Conservation (phyloP, 2,888 invertebrate genomes). For the Colletes collaris region DNA sequence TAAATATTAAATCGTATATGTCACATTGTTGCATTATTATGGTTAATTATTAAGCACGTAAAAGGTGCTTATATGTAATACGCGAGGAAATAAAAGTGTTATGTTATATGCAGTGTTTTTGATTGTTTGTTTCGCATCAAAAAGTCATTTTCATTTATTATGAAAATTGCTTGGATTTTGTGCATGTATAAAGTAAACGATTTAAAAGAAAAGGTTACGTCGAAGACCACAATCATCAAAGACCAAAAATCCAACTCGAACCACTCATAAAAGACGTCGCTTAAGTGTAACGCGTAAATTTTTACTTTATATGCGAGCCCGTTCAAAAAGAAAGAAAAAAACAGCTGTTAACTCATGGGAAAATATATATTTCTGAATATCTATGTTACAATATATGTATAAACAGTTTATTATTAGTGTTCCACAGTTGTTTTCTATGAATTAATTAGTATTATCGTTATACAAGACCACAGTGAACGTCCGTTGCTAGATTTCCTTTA, state of each 20-base stretch:
- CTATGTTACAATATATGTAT: slow-evolving; percentile 65
- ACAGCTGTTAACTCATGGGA: slow-evolving; percentile 50
- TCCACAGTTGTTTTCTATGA: slow-evolving; percentile 34
- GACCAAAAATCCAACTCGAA: too few relatives aligned
- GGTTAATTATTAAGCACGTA: background rate
- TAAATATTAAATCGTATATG: background rate
- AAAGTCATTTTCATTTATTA: too few relatives aligned
- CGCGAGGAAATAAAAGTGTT: slow-evolving; percentile 17
- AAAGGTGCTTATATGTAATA: background rate
- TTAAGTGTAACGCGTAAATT: too few relatives aligned
- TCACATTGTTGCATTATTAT: slow-evolving; percentile 1
- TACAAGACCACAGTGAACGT: slow-evolving; percentile 30
- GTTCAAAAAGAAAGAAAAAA: background rate
- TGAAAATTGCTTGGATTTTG: too few relatives aligned
- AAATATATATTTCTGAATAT: slow-evolving; percentile 70
- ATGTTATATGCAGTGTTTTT: slow-evolving; percentile 4
- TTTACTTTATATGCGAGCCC: too few relatives aligned
- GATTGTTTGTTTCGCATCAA: background rate
- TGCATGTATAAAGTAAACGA: too few relatives aligned
- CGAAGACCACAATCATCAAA: too few relatives aligned
- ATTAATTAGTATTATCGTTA: slow-evolving; percentile 33
- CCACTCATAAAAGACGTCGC: too few relatives aligned
- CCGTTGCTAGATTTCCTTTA: slow-evolving; percentile 10
- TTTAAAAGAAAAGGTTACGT: too few relatives aligned
- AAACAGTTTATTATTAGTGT: slow-evolving; percentile 42